Evolutionary conservation across 2,888 invertebrate genomes (phyloP).

Genomic region (Agonopterix heracliana): DNA sequence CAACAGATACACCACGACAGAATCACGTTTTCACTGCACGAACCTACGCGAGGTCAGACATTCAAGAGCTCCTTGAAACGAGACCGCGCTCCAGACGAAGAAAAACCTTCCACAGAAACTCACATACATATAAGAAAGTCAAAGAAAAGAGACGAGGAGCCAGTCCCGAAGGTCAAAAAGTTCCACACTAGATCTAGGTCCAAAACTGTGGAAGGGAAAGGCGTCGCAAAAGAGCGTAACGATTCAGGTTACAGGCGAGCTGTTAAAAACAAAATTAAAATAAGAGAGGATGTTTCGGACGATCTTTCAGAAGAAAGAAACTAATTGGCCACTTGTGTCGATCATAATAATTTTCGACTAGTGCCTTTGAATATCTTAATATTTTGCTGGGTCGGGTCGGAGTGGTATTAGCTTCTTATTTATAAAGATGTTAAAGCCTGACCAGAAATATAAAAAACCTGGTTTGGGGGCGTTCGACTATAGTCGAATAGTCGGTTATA

Average conservation of each 20-base stretch:
- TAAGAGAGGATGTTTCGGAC: constrained; percentile 56
- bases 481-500: too few relatives aligned
- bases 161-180: constrained; percentile 29
- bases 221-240: constrained; percentile 45
- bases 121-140: constrained; percentile 21
- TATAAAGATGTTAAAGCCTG: too few relatives aligned
- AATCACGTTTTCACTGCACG: constrained; percentile 64
- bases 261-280: constrained; percentile 53
- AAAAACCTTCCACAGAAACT: constrained; percentile 25
- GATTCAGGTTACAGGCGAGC: constrained; percentile 44
- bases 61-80: constrained; percentile 64
- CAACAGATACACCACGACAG: constrained; percentile 62
- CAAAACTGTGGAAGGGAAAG: constrained; percentile 48
- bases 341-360: constrained; percentile 2
- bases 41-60: constrained; percentile 61
- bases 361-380: not conserved
- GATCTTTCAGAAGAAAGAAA: constrained; percentile 47
- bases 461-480: too few relatives aligned
- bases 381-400: too few relatives aligned
- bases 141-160: constrained; percentile 37
- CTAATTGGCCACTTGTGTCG: not conserved
- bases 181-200: constrained; percentile 30
- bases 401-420: not conserved
- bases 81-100: constrained; percentile 31
- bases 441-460: too few relatives aligned